Conservation (phyloP, 2,888 invertebrate species). For the Limnephilus marmoratus region DNA sequence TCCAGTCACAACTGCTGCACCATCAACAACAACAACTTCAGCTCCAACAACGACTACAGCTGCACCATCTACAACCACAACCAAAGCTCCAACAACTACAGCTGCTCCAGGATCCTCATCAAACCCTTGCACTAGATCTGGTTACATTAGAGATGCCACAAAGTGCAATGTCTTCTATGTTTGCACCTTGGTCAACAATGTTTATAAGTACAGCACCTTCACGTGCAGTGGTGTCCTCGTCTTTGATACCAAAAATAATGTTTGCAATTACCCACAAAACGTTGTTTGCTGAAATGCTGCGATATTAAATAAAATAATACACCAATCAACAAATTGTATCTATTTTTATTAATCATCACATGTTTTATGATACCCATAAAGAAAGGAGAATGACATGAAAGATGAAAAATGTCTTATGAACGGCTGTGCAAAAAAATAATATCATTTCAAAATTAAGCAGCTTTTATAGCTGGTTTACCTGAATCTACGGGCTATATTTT, state of each 20-base stretch:
- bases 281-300: background rate
- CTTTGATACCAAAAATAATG: conserved; percentile 70
- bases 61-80: background rate
- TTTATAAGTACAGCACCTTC: conserved; percentile 68
- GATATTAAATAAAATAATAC: too few relatives aligned
- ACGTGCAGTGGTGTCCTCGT: conserved; percentile 69
- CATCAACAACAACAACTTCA: background rate
- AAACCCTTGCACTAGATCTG: conserved; percentile 11
- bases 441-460: too few relatives aligned
- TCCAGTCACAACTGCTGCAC: background rate
- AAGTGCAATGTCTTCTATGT: conserved; percentile 46
- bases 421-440: too few relatives aligned
- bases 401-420: too few relatives aligned
- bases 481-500: too few relatives aligned
- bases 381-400: too few relatives aligned
- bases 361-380: too few relatives aligned
- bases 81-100: background rate
- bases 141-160: conserved; percentile 39
- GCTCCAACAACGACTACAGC: background rate
- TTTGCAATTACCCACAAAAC: conserved; percentile 72
- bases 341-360: too few relatives aligned
- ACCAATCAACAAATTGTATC: too few relatives aligned
- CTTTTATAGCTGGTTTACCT: too few relatives aligned
- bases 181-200: conserved; percentile 18
- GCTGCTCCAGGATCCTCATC: background rate